Percentiles rank a stretch among this genome's conserved stretches.
phyloP scores from a whole-genome alignment of 1,140 invertebrate genomes.

The Dufourea novaeangliae region DNA sequence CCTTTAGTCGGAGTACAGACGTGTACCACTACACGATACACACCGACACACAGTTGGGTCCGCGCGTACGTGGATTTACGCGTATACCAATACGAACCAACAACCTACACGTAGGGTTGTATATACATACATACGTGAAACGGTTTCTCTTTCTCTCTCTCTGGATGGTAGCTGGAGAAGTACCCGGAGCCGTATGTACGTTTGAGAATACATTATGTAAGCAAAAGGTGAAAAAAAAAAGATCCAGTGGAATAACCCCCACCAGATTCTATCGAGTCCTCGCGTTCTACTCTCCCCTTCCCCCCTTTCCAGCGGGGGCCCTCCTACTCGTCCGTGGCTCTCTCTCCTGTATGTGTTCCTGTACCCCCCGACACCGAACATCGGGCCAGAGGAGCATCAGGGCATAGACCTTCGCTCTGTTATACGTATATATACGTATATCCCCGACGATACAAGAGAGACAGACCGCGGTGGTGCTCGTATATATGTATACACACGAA shows the following conservation, averaged over 20 bases:
- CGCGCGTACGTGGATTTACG: slow-evolving; percentile 30
- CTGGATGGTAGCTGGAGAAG: slow-evolving; percentile 54
- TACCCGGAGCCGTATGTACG: slow-evolving; percentile 59
- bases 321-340: not conserved
- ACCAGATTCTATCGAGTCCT: slow-evolving; percentile 59
- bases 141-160: no score
- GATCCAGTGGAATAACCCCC: slow-evolving; percentile 66
- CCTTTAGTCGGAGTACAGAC: not conserved
- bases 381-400: slow-evolving; percentile 65
- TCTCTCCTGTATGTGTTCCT: slow-evolving; percentile 27
- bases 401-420: slow-evolving; percentile 71
- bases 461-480: not conserved
- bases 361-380: slow-evolving; percentile 32
- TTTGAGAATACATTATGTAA: slow-evolving; percentile 77
- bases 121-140: slow-evolving; percentile 47
- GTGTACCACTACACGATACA: no score
- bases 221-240: slow-evolving; percentile 73
- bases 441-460: slow-evolving; percentile 11
- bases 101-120: slow-evolving; percentile 25
- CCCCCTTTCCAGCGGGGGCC: no score
- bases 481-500: slow-evolving; percentile 29
- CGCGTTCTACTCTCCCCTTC: slow-evolving; percentile 48
- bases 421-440: slow-evolving; percentile 36
- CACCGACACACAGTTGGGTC: not conserved
- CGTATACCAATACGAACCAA: slow-evolving; percentile 16